Conservation (phyloP, 2,797 vertebrate species). For the Trematomus bernacchii region DNA sequence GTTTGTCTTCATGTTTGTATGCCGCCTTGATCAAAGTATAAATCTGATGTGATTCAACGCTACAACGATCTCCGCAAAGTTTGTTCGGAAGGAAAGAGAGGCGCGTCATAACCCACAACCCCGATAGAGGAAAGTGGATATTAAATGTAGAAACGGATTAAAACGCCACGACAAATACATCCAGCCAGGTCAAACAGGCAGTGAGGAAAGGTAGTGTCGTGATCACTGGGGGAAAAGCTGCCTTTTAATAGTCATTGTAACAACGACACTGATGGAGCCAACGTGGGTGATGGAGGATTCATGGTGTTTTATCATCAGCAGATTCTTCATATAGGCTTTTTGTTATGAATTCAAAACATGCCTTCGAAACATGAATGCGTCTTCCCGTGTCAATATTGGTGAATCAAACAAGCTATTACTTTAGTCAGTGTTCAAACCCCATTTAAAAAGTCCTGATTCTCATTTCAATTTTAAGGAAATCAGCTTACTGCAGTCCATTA, state of each 20-base stretch:
- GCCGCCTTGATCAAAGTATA: too few relatives aligned
- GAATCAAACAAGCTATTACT: conserved; percentile 34
- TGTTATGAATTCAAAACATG: not conserved
- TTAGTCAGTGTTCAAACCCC: conserved; percentile 27
- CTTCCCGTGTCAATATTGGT: conserved; percentile 21
- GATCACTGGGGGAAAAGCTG: conserved; percentile 24
- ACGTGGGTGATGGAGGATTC: too few relatives aligned
- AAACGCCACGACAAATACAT: conserved; percentile 26
- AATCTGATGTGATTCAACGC: too few relatives aligned
- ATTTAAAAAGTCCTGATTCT: conserved; percentile 28
- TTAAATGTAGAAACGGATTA: too few relatives aligned
- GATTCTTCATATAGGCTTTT: conserved; percentile 9
- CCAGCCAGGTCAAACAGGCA: conserved; percentile 37
- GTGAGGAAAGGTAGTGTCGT: conserved; percentile 37
- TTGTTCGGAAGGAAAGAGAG: too few relatives aligned
- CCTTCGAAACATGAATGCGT: conserved; percentile 10
- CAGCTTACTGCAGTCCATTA: conserved; percentile 54
- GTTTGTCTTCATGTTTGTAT: too few relatives aligned
- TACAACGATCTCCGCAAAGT: too few relatives aligned
- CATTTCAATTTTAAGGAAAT: conserved; percentile 59
- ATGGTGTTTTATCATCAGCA: conserved; percentile 24
- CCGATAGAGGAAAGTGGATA: too few relatives aligned
- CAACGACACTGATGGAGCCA: too few relatives aligned
- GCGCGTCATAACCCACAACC: too few relatives aligned
- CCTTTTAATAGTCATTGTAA: conserved; percentile 18